These are phyloP conservation scores for Helogale parvula DNA, from an alignment of 2,113 vertebrate species.

Conservation along the genomic window DNA sequence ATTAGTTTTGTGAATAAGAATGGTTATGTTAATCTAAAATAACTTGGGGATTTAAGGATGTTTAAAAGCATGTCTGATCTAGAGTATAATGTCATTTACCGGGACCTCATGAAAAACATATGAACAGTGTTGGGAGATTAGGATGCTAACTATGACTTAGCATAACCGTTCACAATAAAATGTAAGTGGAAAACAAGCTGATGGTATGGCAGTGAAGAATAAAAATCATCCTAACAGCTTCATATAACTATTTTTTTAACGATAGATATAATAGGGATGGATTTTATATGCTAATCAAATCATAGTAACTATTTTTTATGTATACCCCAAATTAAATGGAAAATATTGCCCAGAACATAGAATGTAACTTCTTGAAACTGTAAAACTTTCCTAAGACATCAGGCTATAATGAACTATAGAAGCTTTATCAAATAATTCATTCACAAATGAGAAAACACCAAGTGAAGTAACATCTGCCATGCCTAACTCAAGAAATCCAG, in stretches of 20 bases:
- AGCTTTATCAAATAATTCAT: not conserved
- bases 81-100: not conserved
- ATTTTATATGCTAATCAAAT: not conserved
- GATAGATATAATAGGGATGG: not conserved
- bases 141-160: not conserved
- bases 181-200: not conserved
- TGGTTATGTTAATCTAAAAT: conserved; percentile 3
- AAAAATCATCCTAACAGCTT: not conserved
- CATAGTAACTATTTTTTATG: not conserved
- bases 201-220: not conserved
- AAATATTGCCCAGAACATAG: not conserved
- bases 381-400: not conserved
- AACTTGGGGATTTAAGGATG: not conserved
- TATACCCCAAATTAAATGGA: not conserved
- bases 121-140: not conserved
- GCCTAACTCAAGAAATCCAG: not conserved
- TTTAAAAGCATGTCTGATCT: not conserved
- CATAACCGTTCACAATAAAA: not conserved
- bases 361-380: not conserved
- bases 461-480: not conserved
- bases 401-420: not conserved
- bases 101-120: not conserved
- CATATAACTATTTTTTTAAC: not conserved
- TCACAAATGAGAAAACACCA: not conserved
- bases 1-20: not conserved